These are phyloP conservation scores for Cygnus olor DNA, from an alignment of 2,797 vertebrate species.

Conservation along the genomic window DNA sequence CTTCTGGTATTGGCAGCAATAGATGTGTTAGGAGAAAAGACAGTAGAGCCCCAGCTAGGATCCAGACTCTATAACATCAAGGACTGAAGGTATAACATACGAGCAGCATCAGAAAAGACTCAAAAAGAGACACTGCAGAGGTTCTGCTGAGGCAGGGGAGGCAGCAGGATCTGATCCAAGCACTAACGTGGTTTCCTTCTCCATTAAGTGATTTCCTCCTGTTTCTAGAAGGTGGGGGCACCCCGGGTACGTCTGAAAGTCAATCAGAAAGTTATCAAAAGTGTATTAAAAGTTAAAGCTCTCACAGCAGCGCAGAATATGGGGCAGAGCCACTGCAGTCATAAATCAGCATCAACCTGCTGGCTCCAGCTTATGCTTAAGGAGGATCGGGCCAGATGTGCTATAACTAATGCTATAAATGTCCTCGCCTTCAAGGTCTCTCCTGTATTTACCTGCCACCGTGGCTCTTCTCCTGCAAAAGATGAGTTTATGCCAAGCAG, in stretches of 20 bases:
- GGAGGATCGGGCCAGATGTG: not conserved
- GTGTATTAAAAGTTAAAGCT: not conserved
- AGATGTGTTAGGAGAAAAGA: not conserved
- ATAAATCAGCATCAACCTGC: constrained; percentile 32
- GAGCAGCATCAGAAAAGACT: not conserved
- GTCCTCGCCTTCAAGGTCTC: constrained; percentile 39
- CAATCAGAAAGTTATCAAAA: not conserved
- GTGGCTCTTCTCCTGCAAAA: not conserved
- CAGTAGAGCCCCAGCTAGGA: not conserved
- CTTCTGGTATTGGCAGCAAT: not conserved
- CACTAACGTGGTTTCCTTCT: not conserved
- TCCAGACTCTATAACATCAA: not conserved
- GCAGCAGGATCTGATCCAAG: not conserved
- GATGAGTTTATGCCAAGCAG: not conserved
- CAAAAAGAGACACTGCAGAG: not conserved
- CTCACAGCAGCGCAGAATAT: constrained; percentile 34
- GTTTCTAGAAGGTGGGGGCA: not conserved
- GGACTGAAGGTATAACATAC: not conserved
- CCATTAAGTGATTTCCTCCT: not conserved
- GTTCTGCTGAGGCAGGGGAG: not conserved
- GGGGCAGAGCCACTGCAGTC: constrained; percentile 42
- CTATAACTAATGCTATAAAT: not conserved
- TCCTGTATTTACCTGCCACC: not conserved
- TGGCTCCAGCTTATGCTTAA: not conserved
- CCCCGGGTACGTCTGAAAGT: not conserved